phyloP scores from a whole-genome alignment of 2,888 invertebrate genomes.

The Noctua janthe region DNA sequence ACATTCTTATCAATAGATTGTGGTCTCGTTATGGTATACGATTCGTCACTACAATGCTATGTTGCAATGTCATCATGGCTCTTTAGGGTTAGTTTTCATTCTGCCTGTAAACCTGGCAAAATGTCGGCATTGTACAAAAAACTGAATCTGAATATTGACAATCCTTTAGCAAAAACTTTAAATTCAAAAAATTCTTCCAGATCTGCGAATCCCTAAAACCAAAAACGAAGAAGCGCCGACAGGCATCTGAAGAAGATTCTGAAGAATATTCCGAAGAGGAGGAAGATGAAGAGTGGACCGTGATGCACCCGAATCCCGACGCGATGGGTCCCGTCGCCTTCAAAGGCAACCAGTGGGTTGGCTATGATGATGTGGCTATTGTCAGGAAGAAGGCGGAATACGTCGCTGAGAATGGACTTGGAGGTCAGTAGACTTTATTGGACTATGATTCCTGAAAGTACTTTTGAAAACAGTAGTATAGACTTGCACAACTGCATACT shows the following conservation, averaged over 20 bases:
- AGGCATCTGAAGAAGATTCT: constrained; percentile 78
- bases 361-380: constrained; percentile 96
- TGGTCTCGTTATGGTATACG: not conserved
- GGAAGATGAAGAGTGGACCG: constrained; percentile 92
- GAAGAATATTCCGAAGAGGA: constrained; percentile 88
- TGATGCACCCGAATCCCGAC: constrained; percentile 94
- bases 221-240: constrained; percentile 79
- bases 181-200: constrained; percentile 81
- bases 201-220: constrained; percentile 95
- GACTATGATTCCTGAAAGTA: not conserved
- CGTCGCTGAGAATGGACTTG: constrained; percentile 95
- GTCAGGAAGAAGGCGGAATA: constrained; percentile 96
- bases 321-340: constrained; percentile 98
- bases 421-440: constrained; percentile 89
- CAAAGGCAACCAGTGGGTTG: constrained; percentile 97
- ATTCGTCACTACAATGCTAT: not conserved
- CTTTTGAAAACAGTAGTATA: not conserved
- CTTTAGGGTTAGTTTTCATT: not conserved
- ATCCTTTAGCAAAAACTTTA: not conserved
- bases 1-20: constrained; percentile 11
- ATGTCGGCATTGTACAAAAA: not conserved
- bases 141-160: not conserved
- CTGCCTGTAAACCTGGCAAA: not conserved
- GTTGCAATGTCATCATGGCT: not conserved
- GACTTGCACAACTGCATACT: not conserved